Percentiles rank a stretch among this genome's conserved stretches.
Conservation (phyloP, 1,140 invertebrate genomes). For the Neuroterus valhalla region DNA sequence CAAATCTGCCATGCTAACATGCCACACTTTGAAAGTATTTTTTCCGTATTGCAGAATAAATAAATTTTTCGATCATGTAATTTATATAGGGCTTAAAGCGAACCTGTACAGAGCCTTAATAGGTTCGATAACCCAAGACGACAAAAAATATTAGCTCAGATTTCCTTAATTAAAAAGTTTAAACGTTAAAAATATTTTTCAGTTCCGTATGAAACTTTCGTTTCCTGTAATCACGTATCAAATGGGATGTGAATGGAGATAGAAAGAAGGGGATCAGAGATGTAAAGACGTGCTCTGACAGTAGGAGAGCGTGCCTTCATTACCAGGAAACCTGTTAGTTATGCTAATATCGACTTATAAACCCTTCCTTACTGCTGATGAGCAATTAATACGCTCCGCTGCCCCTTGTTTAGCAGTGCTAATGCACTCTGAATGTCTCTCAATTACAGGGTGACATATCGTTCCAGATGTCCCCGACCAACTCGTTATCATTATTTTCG, state of each 20-base stretch:
- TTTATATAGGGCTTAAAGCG: too few relatives aligned
- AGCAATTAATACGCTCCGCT: slow-evolving; percentile 68
- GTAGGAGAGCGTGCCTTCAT: slow-evolving; percentile 61
- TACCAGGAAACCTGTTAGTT: slow-evolving; percentile 68
- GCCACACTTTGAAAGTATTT: too few relatives aligned
- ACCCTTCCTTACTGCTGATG: slow-evolving; percentile 69
- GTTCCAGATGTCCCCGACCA: not conserved
- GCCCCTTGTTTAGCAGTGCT: slow-evolving; percentile 43
- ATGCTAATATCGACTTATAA: slow-evolving; percentile 70
- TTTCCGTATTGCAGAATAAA: too few relatives aligned
- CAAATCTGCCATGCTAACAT: too few relatives aligned
- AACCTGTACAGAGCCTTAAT: too few relatives aligned
- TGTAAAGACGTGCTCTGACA: slow-evolving; percentile 48
- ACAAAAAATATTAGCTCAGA: too few relatives aligned
- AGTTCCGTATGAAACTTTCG: not conserved
- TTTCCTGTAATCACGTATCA: slow-evolving; percentile 9
- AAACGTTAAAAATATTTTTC: too few relatives aligned
- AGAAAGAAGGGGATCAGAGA: slow-evolving; percentile 17
- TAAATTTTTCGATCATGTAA: too few relatives aligned
- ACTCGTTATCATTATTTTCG: too few relatives aligned
- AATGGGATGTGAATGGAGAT: slow-evolving; percentile 16
- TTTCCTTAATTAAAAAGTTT: too few relatives aligned
- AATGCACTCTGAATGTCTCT: slow-evolving; percentile 51
- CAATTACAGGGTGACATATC: slow-evolving; percentile 46
- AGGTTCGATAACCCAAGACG: too few relatives aligned